Conservation (phyloP, 2,797 vertebrate genomes). For the Paguma larvata region DNA sequence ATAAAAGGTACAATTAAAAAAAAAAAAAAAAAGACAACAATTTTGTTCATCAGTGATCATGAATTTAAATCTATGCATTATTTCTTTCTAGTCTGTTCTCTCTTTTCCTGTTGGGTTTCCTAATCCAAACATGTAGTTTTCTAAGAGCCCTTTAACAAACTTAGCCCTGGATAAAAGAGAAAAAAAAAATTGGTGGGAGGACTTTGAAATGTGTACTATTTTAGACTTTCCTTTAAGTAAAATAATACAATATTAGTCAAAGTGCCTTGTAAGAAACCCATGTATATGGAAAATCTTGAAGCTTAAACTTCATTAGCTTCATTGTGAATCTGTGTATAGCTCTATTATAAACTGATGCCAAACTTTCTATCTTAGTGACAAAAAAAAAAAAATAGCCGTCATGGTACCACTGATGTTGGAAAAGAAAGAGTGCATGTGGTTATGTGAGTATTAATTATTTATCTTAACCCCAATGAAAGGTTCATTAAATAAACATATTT, state of each 20-base stretch:
- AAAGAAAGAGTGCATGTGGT: background rate
- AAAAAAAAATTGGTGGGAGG: accelerated
- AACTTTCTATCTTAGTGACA: background rate
- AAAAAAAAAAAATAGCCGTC: background rate
- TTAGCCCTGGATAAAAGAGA: background rate
- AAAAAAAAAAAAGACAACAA: background rate
- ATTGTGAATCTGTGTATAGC: background rate
- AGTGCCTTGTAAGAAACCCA: background rate
- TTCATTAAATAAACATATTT: background rate
- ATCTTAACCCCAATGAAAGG: background rate
- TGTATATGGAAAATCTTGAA: background rate
- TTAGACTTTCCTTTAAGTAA: background rate
- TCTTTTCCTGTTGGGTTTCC: background rate
- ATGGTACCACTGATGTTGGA: background rate
- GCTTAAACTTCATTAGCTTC: background rate
- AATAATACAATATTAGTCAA: background rate
- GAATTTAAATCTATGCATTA: background rate
- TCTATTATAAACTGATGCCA: background rate
- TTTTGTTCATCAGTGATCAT: background rate
- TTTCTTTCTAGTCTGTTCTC: background rate
- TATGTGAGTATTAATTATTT: background rate
- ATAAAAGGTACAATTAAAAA: background rate
- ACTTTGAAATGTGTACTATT: background rate
- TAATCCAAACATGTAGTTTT: background rate
- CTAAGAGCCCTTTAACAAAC: background rate